These are phyloP conservation scores for Zosterops hypoxanthus DNA, from an alignment of 2,113 vertebrate genomes.

Conservation along the genomic window DNA sequence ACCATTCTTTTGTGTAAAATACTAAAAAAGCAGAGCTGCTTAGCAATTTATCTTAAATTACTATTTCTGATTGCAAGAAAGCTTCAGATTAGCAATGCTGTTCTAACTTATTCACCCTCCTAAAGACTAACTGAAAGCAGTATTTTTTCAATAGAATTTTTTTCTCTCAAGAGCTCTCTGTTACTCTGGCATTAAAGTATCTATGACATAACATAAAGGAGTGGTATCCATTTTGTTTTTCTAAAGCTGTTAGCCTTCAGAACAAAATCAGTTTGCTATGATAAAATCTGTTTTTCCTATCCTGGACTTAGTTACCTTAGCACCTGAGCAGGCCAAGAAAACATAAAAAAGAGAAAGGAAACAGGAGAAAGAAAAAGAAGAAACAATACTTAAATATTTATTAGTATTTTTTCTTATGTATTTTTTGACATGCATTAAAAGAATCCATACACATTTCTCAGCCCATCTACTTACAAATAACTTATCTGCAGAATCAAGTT, in stretches of 20 bases:
- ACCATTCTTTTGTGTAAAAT: constrained; percentile 39
- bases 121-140: constrained; percentile 49
- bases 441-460: constrained; percentile 81
- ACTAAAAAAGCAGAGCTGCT: constrained; percentile 60
- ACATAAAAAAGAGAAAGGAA: constrained; percentile 30
- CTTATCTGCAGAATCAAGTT: constrained; percentile 78
- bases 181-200: constrained; percentile 37
- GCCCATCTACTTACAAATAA: constrained; percentile 83
- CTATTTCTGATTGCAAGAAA: constrained; percentile 60
- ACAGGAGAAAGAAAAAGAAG: not conserved
- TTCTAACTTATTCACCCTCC: constrained; percentile 36
- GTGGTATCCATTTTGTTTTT: constrained; percentile 52
- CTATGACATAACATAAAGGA: not conserved
- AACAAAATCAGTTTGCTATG: constrained; percentile 10
- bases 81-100: constrained; percentile 47
- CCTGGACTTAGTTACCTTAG: constrained; percentile 61
- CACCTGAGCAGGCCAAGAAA: constrained; percentile 66
- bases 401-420: constrained; percentile 72
- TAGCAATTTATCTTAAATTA: constrained; percentile 53
- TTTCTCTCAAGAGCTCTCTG: not conserved
- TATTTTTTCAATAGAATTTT: not conserved
- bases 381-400: constrained; percentile 71
- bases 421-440: constrained; percentile 72
- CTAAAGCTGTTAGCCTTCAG: constrained; percentile 28
- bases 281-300: not conserved